A percentile compares a stretch with the other conserved stretches of the same genome.
Evolutionary conservation across 2,888 invertebrate species (phyloP).

Genomic region (Miltochrista miniata): DNA sequence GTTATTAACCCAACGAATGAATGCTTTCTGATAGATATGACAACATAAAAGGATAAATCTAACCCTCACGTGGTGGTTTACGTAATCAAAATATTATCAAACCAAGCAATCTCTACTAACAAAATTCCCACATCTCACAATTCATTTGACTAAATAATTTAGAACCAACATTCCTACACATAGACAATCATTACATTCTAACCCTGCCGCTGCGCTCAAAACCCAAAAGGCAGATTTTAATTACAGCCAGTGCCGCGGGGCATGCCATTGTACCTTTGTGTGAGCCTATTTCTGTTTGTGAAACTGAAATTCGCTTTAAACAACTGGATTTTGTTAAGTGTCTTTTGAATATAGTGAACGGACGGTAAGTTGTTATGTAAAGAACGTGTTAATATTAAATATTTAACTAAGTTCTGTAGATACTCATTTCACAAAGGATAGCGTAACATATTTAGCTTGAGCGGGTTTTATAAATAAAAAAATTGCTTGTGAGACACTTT

Average conservation of each 20-base stretch:
- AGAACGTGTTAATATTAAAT: neutral
- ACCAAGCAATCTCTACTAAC: neutral
- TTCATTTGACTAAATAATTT: neutral
- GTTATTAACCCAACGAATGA: too few relatives aligned
- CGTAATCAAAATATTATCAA: neutral
- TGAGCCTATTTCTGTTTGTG: constrained; percentile 36
- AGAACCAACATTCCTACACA: constrained; percentile 8
- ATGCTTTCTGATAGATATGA: too few relatives aligned
- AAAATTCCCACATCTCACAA: neutral
- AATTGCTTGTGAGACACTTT: too few relatives aligned
- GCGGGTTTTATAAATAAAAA: too few relatives aligned
- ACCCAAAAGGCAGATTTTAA: constrained; percentile 77
- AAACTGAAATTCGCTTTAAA: constrained; percentile 24
- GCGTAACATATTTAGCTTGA: too few relatives aligned
- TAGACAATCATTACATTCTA: constrained; percentile 8
- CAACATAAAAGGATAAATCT: too few relatives aligned
- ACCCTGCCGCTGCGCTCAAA: constrained; percentile 32
- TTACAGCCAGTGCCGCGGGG: constrained; percentile 67
- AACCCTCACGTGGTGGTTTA: too few relatives aligned
- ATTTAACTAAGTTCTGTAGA: too few relatives aligned
- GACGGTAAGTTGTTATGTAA: constrained; percentile 1
- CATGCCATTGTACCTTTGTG: constrained; percentile 48
- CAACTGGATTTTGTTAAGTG: constrained; percentile 21
- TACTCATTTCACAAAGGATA: too few relatives aligned
- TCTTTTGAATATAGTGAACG: constrained; percentile 4